Evolutionary conservation across 2,797 vertebrate genomes (phyloP).

Genomic region (Anabas testudineus): DNA sequence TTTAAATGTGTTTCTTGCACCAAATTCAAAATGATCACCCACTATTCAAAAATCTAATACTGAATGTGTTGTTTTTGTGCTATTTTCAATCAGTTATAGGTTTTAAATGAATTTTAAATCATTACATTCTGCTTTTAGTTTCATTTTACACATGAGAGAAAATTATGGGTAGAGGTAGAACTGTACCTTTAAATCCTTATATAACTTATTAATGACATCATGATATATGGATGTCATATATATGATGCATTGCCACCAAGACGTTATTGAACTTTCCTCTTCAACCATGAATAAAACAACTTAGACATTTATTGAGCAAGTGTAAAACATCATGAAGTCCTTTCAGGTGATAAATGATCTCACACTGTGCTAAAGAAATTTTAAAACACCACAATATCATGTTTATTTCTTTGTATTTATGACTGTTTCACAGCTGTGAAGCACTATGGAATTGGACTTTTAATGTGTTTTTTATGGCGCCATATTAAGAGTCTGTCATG

Average conservation of each 20-base stretch:
- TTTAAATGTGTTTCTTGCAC: no score
- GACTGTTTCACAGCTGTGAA: constrained; percentile 23
- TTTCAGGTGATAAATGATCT: constrained; percentile 3
- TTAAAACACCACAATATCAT: not conserved
- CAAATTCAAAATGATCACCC: no score
- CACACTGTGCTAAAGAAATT: not conserved
- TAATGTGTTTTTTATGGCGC: constrained; percentile 61
- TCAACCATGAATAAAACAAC: not conserved
- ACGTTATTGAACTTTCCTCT: not conserved
- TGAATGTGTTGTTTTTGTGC: no score
- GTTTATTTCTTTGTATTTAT: constrained; percentile 2
- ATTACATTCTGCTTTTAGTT: no score
- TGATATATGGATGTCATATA: no score
- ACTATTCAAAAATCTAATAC: no score
- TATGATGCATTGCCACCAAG: not conserved
- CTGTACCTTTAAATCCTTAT: no score
- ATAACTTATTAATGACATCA: no score
- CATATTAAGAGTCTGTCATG: constrained; percentile 35
- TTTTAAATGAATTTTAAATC: no score
- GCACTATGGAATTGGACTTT: constrained; percentile 9
- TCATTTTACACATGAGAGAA: no score
- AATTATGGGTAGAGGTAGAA: no score
- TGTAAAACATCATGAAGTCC: constrained; percentile 20
- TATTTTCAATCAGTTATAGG: no score
- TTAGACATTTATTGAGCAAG: not conserved